Conservation (phyloP, 2,797 vertebrate species). For the Mus spretus region DNA sequence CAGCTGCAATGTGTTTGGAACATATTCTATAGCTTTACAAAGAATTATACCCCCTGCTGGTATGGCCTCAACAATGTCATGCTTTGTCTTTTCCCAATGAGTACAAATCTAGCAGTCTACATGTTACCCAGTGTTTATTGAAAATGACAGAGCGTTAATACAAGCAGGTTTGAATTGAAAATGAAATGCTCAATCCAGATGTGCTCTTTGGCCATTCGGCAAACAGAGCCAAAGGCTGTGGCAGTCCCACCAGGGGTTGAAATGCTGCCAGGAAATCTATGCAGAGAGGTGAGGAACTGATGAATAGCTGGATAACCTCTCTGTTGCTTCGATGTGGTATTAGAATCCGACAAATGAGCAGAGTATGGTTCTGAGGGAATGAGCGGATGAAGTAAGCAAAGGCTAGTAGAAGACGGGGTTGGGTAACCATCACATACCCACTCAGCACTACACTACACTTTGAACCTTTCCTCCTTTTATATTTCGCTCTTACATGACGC, state of each 20-base stretch:
- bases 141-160: constrained; percentile 88
- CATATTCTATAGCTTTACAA: constrained; percentile 89
- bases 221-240: constrained; percentile 84
- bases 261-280: constrained; percentile 86
- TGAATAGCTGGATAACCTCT: constrained; percentile 72
- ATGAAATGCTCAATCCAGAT: constrained; percentile 90
- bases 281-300: constrained; percentile 82
- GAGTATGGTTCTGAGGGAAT: background rate
- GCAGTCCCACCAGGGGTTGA: constrained; percentile 84
- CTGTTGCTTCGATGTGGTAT: constrained; percentile 3
- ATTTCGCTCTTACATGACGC: constrained; percentile 3
- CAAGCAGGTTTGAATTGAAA: constrained; percentile 87
- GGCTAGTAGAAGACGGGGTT: background rate
- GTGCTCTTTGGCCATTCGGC: constrained; percentile 87
- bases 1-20: constrained; percentile 90
- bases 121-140: constrained; percentile 87
- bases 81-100: constrained; percentile 88
- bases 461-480: background rate
- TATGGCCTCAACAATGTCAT: constrained; percentile 88
- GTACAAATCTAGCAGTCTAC: constrained; percentile 78
- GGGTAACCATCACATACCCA: background rate
- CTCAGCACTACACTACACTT: background rate
- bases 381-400: background rate
- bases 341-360: constrained; percentile 32
- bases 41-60: constrained; percentile 88